Percentiles rank a stretch among this genome's conserved stretches.
phyloP scores from a whole-genome alignment of 2,888 invertebrate genomes.

The Cheilosia impressa region DNA sequence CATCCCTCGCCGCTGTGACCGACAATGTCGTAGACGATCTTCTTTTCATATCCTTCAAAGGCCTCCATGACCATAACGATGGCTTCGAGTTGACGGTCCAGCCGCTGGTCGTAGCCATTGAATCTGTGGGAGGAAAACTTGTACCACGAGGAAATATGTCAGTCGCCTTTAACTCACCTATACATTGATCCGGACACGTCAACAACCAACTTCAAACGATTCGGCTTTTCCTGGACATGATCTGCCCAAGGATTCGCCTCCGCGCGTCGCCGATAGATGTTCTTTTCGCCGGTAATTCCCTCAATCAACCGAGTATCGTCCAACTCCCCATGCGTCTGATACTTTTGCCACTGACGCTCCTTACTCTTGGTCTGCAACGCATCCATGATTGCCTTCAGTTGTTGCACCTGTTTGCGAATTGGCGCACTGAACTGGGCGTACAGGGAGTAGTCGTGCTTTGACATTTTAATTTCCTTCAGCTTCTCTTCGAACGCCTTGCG shows the following conservation, averaged over 20 bases:
- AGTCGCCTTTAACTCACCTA: constrained; percentile 84
- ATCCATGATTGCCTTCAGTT: constrained; percentile 92
- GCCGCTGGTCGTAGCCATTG: constrained; percentile 96
- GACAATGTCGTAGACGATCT: constrained; percentile 95
- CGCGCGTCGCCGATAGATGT: constrained; percentile 92
- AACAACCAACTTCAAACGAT: constrained; percentile 92
- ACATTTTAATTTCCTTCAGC: constrained; percentile 96
- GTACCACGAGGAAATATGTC: no score
- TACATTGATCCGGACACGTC: constrained; percentile 99
- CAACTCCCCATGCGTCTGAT: constrained; percentile 97
- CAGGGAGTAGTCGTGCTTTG: constrained; percentile 94
- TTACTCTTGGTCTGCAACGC: constrained; percentile 96
- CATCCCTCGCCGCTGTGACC: constrained; percentile 97
- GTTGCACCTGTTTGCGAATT: constrained; percentile 89
- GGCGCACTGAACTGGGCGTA: constrained; percentile 93
- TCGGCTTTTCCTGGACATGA: constrained; percentile 93
- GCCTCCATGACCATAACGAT: constrained; percentile 96
- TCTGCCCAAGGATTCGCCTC: constrained; percentile 96
- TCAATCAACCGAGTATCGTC: constrained; percentile 98
- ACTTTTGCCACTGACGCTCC: constrained; percentile 96
- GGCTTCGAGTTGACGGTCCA: constrained; percentile 95
- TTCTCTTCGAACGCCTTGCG: constrained; percentile 93
- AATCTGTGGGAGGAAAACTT: constrained; percentile 85
- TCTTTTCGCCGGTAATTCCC: constrained; percentile 95
- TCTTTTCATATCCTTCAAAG: constrained; percentile 93